phyloP scores from a whole-genome alignment of 2,888 invertebrate genomes.

The Acleris holmiana region DNA sequence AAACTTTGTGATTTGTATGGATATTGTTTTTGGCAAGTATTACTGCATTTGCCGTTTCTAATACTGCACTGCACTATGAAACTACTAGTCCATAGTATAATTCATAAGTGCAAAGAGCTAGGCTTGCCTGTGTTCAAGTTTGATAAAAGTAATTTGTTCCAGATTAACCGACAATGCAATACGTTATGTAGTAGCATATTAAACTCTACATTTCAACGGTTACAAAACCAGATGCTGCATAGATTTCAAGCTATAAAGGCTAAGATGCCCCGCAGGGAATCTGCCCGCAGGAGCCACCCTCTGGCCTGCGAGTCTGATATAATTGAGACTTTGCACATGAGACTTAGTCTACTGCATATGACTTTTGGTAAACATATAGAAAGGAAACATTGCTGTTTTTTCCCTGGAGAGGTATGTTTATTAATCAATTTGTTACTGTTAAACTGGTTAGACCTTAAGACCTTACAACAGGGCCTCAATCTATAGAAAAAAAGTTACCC shows the following conservation, averaged over 20 bases:
- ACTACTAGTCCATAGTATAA: too few species aligned
- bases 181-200: constrained; percentile 90
- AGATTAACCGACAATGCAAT: constrained; percentile 94
- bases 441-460: too few species aligned
- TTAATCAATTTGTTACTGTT: too few species aligned
- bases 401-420: constrained; percentile 93
- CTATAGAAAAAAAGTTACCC: too few species aligned
- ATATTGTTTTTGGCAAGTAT: too few species aligned
- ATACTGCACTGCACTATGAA: too few species aligned
- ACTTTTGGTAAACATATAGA: constrained; percentile 98
- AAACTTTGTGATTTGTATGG: too few species aligned
- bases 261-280: constrained; percentile 96
- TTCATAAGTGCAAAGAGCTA: too few species aligned
- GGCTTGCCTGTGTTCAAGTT: not conserved
- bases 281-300: constrained; percentile 95
- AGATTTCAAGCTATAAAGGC: constrained; percentile 94
- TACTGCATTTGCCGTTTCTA: too few species aligned
- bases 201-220: constrained; percentile 93
- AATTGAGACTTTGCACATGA: constrained; percentile 96
- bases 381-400: constrained; percentile 96
- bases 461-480: too few species aligned
- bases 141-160: constrained; percentile 40
- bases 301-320: constrained; percentile 96
- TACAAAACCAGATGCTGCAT: constrained; percentile 93
- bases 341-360: constrained; percentile 95